phyloP scores from a whole-genome alignment of 2,797 vertebrate species.

The Potorous gilbertii region DNA sequence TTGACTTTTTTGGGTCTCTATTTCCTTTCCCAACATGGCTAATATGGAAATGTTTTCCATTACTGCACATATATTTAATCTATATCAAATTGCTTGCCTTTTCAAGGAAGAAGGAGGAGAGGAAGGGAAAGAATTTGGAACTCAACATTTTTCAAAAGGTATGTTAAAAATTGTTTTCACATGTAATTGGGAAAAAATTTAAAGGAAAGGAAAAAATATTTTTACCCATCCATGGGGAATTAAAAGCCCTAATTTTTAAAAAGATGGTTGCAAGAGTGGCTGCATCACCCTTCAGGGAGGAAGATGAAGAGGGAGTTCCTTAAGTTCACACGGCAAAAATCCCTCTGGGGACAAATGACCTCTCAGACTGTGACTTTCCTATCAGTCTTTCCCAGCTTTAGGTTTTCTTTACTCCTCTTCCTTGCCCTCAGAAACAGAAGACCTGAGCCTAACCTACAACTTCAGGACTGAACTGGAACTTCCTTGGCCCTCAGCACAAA shows the following conservation, averaged over 20 bases:
- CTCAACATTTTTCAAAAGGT: neutral
- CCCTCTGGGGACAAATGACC: neutral
- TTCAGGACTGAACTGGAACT: neutral
- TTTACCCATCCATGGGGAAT: neutral
- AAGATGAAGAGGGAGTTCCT: neutral
- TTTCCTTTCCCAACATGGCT: neutral
- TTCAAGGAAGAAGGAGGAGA: neutral
- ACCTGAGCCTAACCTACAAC: neutral
- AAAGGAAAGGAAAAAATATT: neutral
- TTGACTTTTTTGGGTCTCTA: neutral
- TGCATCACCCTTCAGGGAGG: neutral
- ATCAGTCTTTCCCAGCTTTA: neutral
- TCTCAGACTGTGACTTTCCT: neutral
- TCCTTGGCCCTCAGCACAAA: neutral
- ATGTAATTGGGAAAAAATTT: neutral
- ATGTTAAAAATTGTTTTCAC: neutral
- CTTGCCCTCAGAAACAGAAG: neutral
- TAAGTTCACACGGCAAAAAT: neutral
- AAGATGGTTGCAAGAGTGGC: neutral
- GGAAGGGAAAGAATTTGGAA: neutral
- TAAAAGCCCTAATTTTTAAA: neutral
- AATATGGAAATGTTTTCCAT: neutral
- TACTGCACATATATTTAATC: neutral
- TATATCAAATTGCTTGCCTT: neutral
- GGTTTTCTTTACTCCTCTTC: neutral